phyloP scores from a whole-genome alignment of 2,888 invertebrate genomes.

The Capitulum mitella region DNA sequence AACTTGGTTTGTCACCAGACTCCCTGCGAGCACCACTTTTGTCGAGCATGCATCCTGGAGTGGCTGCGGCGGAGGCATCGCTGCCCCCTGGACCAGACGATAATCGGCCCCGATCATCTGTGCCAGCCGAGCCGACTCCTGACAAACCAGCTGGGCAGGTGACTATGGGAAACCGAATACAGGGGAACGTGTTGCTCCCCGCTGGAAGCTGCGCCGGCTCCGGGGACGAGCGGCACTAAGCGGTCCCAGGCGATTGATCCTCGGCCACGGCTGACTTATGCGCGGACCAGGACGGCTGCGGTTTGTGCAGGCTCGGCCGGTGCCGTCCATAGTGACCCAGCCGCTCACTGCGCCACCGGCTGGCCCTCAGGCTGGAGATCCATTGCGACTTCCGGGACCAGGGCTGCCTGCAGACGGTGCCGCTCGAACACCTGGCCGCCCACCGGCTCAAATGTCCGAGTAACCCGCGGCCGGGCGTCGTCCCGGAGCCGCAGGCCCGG shows the following conservation, averaged over 20 bases:
- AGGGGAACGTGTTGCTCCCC: too few species aligned
- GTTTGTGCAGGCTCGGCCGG: background rate
- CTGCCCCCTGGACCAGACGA: background rate
- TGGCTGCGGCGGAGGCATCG: background rate
- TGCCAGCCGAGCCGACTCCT: slow-evolving; percentile 1
- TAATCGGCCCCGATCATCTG: background rate
- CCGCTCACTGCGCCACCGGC: background rate
- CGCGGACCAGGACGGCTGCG: background rate
- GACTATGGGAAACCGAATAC: too few species aligned
- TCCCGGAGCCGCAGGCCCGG: background rate
- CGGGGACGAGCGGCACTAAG: too few species aligned
- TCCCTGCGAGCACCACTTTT: background rate
- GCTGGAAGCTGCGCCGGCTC: too few species aligned
- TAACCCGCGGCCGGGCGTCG: background rate
- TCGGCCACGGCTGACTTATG: background rate
- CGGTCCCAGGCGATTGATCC: too few species aligned
- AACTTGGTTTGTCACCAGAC: background rate
- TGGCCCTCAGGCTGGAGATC: background rate
- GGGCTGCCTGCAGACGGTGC: background rate
- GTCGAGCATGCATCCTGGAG: background rate
- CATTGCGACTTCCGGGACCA: background rate
- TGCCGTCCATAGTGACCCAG: too few species aligned
- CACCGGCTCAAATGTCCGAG: background rate
- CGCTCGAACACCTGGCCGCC: background rate
- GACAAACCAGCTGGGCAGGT: slow-evolving; percentile 10